Base-by-base conservation (phyloP, 2,797 vertebrate genomes). In the Tauraco hartlaubi region DNA sequence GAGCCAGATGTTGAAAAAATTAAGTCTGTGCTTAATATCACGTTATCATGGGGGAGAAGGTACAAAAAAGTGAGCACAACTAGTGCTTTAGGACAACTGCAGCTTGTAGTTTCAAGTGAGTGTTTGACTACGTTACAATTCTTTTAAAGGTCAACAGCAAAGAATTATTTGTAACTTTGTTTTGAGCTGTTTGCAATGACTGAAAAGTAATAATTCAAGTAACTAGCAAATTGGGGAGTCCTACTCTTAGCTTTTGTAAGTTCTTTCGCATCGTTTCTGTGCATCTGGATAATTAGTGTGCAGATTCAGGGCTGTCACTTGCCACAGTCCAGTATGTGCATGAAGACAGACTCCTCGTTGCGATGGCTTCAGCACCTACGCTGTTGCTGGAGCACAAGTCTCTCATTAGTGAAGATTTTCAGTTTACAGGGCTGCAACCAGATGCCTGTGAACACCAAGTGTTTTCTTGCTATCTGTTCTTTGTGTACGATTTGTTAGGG, bases 1-100 rank as follows among this genome's bases (percentile, higher is more conserved):
- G 95, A 97, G 83, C 85, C 95, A 88, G 92, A 95, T 94, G 95
- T 96, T 77, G 79, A 95, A 88, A 55, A 95, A 91, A 96, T 96
- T 95, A 89, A 87, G 85, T 43, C 81, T 84, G 41, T 83, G 48
- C 61, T 94, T 90, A 91, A 96, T 95, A 92, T 94, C 85, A 90
- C 29, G 35, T 91, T 93, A 92, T 90, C 92, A 68, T 44, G 63
- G 82, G 74, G 79, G 66, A 56, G 79, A 76, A 77, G 56, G 83
- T 93, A 95, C 83, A 92, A 80, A 90, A 68, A 90, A 96, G 88
- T 81, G 88, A 88, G 73, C 85, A 75, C 86, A 92, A 74, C 52
- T 74, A 82, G 51, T 77, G 43, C 62, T 74, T 67, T 69, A 90
- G 93, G 85, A 94, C 64, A 87, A 88, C 86, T 63, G 17, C 23